These are phyloP conservation scores for Dorcus hopei DNA, from an alignment of 2,888 invertebrate genomes.

Conservation along the genomic window DNA sequence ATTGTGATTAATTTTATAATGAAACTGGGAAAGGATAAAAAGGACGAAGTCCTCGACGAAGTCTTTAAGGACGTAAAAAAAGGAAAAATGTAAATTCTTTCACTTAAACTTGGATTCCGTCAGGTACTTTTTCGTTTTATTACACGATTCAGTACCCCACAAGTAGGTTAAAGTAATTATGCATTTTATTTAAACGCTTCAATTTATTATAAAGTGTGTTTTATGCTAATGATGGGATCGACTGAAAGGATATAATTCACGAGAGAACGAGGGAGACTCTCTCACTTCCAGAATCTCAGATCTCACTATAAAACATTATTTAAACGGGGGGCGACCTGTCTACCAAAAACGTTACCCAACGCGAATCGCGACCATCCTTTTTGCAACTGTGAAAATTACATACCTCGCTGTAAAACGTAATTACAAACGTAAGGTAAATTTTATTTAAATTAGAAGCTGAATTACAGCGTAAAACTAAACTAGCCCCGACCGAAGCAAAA, in stretches of 20 bases:
- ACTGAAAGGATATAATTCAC: slow-evolving; percentile 41
- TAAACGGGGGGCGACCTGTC: neutral
- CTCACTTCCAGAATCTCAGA: neutral
- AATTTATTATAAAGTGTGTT: slow-evolving; percentile 44
- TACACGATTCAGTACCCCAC: slow-evolving; percentile 36
- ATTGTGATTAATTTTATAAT: neutral
- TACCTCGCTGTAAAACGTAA: neutral
- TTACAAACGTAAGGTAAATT: neutral
- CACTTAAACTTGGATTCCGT: slow-evolving; percentile 27
- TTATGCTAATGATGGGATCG: slow-evolving; percentile 41
- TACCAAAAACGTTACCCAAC: neutral
- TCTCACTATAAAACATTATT: neutral
- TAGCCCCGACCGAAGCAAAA: neutral
- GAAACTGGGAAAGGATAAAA: neutral
- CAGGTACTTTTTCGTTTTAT: slow-evolving; percentile 43
- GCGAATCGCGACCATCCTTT: neutral
- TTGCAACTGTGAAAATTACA: neutral
- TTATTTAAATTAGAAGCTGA: neutral
- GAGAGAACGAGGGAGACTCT: slow-evolving; percentile 17
- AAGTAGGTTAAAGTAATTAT: slow-evolving; percentile 46
- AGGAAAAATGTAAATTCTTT: slow-evolving; percentile 2
- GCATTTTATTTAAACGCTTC: slow-evolving; percentile 43
- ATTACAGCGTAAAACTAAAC: neutral
- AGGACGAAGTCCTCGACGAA: neutral
- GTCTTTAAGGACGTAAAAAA: neutral